Base-by-base conservation (phyloP, 1,140 invertebrate genomes). In the Campodea augens region DNA sequence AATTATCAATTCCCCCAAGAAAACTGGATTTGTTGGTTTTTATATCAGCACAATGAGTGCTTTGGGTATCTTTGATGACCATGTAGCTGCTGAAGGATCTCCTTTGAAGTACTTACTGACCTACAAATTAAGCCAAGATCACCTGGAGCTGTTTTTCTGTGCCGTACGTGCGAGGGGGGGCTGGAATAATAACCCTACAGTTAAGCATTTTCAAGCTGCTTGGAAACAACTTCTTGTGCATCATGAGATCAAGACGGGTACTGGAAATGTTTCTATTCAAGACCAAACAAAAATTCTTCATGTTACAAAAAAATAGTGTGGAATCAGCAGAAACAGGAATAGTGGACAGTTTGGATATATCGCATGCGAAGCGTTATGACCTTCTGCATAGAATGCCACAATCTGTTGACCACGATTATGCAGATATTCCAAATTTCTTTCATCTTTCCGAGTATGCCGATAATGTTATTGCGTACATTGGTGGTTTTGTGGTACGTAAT, bases 131-230 rank as follows among this genome's bases (percentile, higher is more conserved):
- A n/a, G n/a, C n/a, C n/a, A n/a, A n/a, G n/a, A n/a, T n/a, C n/a
- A n/a, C n/a, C n/a, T n/a, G n/a, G n/a, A n/a, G n/a, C n/a, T n/a
- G n/a, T n/a, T 62, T 49, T 64, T 62, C 51, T 39, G 46, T 13
- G 45, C 44, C 5, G 54, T 62, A 19, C 36, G 57, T 41, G 38
- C 41, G 37, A 38, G 44, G 49, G 55, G 57, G 12, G 56, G 60
- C 5, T 48, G 48, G 46, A n/a, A n/a, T n/a, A n/a, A n/a, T n/a
- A n/a, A n/a, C n/a, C n/a, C n/a, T n/a, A n/a, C n/a, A n/a, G n/a
- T 43, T 15, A 43, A 39, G 24, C 55, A 63, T 47, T 61, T 63
- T 48, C 47, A 49, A 46, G 27, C 42, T 41, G 52, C 51, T 10
- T 49, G 47, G n/a, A n/a, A n/a, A n/a, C n/a, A 10, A 15, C 15